phyloP scores from a whole-genome alignment of 1,140 invertebrate species.

The Homalodisca vitripennis region DNA sequence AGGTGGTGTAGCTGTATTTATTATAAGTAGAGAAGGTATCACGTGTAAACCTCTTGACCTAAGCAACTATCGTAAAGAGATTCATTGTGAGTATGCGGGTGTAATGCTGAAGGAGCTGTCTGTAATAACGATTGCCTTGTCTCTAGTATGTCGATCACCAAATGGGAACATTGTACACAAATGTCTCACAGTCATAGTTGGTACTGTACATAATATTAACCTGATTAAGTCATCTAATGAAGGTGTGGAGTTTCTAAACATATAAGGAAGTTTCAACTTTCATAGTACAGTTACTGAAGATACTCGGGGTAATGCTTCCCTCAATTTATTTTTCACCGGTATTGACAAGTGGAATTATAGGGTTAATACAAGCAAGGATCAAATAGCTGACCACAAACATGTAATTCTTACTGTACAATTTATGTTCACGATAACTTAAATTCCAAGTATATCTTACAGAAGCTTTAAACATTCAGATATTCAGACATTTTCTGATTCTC shows the following conservation, averaged over 20 bases:
- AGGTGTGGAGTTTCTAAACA: neutral
- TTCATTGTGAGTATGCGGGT: no score
- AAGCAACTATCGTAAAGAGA: no score
- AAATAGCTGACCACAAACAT: neutral
- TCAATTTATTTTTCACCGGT: neutral
- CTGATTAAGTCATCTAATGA: neutral
- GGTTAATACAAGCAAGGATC: neutral
- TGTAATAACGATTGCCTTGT: no score
- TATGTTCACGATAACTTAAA: neutral
- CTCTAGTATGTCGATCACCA: no score
- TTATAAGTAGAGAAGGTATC: no score
- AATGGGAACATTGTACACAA: no score
- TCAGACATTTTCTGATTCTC: no score
- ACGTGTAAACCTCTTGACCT: no score
- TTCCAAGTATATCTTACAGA: no score
- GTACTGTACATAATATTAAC: neutral
- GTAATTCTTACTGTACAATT: neutral
- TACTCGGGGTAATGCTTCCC: neutral
- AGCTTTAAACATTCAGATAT: no score
- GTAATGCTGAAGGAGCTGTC: no score
- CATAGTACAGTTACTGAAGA: neutral
- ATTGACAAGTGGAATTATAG: neutral
- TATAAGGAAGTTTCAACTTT: neutral
- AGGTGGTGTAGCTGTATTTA: no score
- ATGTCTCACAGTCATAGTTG: neutral